Evolutionary conservation across 2,888 invertebrate species (phyloP).

Genomic region (Clostera curtula): DNA sequence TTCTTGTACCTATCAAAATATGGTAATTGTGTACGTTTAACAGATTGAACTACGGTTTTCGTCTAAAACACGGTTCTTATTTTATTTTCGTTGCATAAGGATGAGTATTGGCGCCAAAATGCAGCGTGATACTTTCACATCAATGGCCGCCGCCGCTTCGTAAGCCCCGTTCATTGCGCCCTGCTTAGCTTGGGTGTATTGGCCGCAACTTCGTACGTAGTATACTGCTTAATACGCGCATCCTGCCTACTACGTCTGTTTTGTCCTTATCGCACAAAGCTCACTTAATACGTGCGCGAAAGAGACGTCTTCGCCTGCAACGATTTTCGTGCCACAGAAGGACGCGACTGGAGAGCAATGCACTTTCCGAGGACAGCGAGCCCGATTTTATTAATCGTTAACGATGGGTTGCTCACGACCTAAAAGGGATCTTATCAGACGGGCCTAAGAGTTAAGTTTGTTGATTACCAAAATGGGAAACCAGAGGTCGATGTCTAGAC

Average conservation of each 20-base stretch:
- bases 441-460: slow-evolving; percentile 46
- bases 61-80: too few relatives aligned
- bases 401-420: slow-evolving; percentile 32
- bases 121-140: slow-evolving; percentile 55
- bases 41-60: too few relatives aligned
- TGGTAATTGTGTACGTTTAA: too few relatives aligned
- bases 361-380: slow-evolving; percentile 71
- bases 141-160: slow-evolving; percentile 61
- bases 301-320: slow-evolving; percentile 65
- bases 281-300: slow-evolving; percentile 36
- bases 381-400: slow-evolving; percentile 62
- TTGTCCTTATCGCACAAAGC: slow-evolving; percentile 51
- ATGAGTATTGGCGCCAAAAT: slow-evolving; percentile 67
- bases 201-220: too few relatives aligned
- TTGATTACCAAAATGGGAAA: slow-evolving; percentile 13
- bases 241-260: slow-evolving; percentile 64
- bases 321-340: slow-evolving; percentile 70
- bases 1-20: too few relatives aligned
- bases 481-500: slow-evolving; percentile 56
- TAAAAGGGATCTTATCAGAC: slow-evolving; percentile 48
- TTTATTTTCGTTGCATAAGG: slow-evolving; percentile 21
- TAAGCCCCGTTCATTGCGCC: slow-evolving; percentile 74
- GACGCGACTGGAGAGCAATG: slow-evolving; percentile 71
- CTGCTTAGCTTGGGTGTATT: slow-evolving; percentile 71
- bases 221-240: slow-evolving; percentile 64